phyloP scores from a whole-genome alignment of 2,888 invertebrate species.

The Trypoxylon attenuatum region DNA sequence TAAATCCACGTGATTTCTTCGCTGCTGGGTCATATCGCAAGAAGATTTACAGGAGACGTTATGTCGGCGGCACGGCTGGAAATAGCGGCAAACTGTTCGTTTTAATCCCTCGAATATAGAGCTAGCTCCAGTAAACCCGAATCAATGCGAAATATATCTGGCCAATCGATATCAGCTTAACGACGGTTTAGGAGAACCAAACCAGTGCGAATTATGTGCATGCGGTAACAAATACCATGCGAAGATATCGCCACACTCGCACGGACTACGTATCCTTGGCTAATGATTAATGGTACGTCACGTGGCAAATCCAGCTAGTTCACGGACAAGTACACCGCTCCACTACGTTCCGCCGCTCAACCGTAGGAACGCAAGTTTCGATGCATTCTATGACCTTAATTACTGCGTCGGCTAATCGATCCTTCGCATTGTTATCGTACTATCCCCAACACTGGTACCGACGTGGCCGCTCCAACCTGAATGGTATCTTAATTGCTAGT shows the following conservation, averaged over 20 bases:
- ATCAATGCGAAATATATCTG: neutral
- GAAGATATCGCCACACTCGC: neutral
- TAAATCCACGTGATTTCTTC: constrained; percentile 53
- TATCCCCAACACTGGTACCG: constrained; percentile 51
- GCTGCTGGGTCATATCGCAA: constrained; percentile 25
- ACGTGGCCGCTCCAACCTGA: constrained; percentile 44
- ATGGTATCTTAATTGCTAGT: constrained; percentile 54
- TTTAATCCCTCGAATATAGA: constrained; percentile 23
- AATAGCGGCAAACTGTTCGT: constrained; percentile 17
- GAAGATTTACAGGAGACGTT: constrained; percentile 36
- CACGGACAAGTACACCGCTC: constrained; percentile 32
- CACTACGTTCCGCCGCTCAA: constrained; percentile 30
- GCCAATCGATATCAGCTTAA: neutral
- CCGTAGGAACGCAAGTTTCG: constrained; percentile 38
- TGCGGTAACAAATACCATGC: neutral
- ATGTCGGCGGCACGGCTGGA: constrained; percentile 35
- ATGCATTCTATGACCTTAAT: constrained; percentile 55
- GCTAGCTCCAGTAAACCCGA: neutral
- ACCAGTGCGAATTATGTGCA: too few species aligned
- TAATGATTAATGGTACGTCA: constrained; percentile 47
- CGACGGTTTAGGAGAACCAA: neutral
- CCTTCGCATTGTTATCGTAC: constrained; percentile 54
- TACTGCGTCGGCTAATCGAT: constrained; percentile 55
- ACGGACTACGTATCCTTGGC: constrained; percentile 4
- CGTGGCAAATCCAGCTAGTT: constrained; percentile 33